Evolutionary conservation across 2,888 invertebrate species (phyloP).

Genomic region (Platynereis dumerilii): DNA sequence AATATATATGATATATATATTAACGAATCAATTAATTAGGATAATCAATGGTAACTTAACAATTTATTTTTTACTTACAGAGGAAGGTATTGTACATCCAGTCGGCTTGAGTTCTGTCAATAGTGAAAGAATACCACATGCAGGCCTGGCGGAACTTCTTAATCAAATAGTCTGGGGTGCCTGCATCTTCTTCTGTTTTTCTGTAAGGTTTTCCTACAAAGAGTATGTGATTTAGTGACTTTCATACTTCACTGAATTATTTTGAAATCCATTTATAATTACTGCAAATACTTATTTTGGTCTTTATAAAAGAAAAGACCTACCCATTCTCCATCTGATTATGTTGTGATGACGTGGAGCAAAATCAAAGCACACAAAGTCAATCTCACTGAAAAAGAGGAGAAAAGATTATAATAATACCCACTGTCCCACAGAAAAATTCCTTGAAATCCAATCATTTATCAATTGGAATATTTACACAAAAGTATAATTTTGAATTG

Average conservation of each 20-base stretch:
- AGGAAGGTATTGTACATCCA: conserved; percentile 63
- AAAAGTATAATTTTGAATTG: background rate
- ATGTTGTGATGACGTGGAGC: conserved; percentile 94
- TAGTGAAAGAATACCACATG: conserved; percentile 62
- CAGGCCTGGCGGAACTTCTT: conserved; percentile 61
- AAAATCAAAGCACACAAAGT: conserved; percentile 96
- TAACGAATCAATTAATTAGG: too few species aligned
- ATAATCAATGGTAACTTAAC: too few species aligned
- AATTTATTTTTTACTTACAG: too few species aligned
- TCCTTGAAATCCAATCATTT: background rate
- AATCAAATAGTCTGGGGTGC: conserved; percentile 47
- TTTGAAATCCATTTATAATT: too few species aligned
- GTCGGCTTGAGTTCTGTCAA: conserved; percentile 57
- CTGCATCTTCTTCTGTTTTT: conserved; percentile 42
- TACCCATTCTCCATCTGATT: conserved; percentile 76
- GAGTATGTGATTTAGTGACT: background rate
- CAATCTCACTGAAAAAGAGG: conserved; percentile 79
- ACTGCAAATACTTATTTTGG: too few species aligned
- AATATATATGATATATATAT: too few species aligned
- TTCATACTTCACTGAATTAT: too few species aligned
- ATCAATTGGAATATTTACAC: background rate
- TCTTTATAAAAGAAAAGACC: too few species aligned
- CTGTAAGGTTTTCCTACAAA: conserved; percentile 56
- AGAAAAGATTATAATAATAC: too few species aligned
- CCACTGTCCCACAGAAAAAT: background rate